Percentiles rank a stretch among this genome's conserved stretches.
These are phyloP conservation scores for Stercorarius parasiticus DNA, from an alignment of 2,113 vertebrate species.

Conservation along the genomic window DNA sequence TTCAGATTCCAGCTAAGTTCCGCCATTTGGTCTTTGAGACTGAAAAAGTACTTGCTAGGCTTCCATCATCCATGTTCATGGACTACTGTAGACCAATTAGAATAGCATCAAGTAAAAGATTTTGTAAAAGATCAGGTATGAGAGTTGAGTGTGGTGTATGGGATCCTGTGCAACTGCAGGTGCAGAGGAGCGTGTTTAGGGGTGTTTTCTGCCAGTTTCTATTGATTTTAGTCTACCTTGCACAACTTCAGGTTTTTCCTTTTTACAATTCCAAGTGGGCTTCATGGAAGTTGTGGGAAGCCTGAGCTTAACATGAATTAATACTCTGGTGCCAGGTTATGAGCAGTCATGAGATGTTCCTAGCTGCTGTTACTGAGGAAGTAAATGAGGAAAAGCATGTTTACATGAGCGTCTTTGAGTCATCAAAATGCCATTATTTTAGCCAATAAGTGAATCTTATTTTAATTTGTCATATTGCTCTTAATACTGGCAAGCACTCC, in stretches of 20 bases:
- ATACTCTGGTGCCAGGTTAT: neutral
- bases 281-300: neutral
- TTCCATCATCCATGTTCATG: neutral
- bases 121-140: neutral
- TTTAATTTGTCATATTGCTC: neutral
- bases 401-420: neutral
- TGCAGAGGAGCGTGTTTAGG: neutral
- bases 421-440: neutral
- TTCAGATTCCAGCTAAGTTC: neutral
- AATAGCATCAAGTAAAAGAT: neutral
- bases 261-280: neutral
- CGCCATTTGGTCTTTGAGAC: neutral
- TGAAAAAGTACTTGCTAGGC: neutral
- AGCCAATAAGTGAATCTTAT: neutral
- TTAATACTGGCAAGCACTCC: neutral
- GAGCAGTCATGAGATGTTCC: neutral
- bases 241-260: neutral
- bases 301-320: neutral
- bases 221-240: neutral
- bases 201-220: neutral
- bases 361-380: neutral
- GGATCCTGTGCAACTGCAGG: neutral
- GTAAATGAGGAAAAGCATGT: neutral
- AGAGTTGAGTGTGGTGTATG: neutral
- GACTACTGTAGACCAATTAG: neutral